Evolutionary conservation across 2,113 vertebrate genomes (phyloP).

Genomic region (Gobiocypris rarus): DNA sequence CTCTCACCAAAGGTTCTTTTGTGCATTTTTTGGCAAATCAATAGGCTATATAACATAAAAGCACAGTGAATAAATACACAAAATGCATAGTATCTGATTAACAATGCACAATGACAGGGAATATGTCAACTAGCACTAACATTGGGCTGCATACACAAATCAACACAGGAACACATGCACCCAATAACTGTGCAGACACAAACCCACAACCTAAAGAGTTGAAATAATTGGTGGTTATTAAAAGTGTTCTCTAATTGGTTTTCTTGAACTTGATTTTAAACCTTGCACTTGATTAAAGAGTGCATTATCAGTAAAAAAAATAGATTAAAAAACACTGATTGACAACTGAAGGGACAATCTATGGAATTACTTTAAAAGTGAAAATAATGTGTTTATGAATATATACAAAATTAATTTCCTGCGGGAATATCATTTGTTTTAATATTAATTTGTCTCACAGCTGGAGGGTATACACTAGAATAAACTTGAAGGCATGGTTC

Average conservation of each 20-base stretch:
- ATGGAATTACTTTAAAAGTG: background rate
- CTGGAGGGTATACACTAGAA: too few species aligned
- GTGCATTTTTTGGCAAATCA: too few species aligned
- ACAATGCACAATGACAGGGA: background rate
- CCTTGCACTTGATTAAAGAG: background rate
- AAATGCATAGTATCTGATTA: too few species aligned
- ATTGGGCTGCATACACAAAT: background rate
- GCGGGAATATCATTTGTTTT: background rate
- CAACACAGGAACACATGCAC: background rate
- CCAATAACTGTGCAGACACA: background rate
- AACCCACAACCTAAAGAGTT: background rate
- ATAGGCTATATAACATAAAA: too few species aligned
- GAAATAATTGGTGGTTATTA: too few species aligned
- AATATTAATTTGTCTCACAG: background rate
- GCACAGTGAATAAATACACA: too few species aligned
- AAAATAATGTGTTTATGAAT: background rate
- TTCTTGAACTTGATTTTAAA: background rate
- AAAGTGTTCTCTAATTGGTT: background rate
- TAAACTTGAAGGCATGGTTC: too few species aligned
- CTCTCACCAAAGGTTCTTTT: background rate
- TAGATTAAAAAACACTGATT: background rate
- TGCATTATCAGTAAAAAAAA: background rate
- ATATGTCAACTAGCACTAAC: background rate
- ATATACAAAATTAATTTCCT: background rate
- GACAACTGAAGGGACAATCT: background rate